Conservation (phyloP, 2,888 invertebrate genomes). For the Lasioglossum zephyrum region DNA sequence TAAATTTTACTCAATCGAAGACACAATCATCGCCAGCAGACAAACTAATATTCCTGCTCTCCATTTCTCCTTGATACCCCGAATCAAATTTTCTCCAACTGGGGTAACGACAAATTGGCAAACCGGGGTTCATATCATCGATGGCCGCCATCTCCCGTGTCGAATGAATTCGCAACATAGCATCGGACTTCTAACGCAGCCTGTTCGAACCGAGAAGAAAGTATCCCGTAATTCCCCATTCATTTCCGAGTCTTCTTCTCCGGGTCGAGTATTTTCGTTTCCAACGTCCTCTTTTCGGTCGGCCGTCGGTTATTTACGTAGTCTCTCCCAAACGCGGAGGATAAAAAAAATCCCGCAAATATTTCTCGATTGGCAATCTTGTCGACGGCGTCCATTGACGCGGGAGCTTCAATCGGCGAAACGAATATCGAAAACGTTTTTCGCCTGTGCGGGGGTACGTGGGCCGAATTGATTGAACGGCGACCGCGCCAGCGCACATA, state of each 20-base stretch:
- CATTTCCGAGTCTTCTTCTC: conserved; percentile 10
- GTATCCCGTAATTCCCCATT: not conserved
- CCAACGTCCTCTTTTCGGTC: not conserved
- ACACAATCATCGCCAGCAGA: no score
- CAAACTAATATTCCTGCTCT: no score
- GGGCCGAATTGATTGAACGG: conserved; percentile 42
- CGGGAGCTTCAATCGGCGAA: conserved; percentile 48
- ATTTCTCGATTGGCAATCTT: conserved; percentile 41
- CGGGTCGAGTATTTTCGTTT: conserved; percentile 12
- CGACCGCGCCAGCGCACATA: conserved; percentile 10
- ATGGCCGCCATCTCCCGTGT: not conserved
- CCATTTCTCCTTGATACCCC: not conserved
- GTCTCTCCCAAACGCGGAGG: not conserved
- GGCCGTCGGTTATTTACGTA: conserved; percentile 32
- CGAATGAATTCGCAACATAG: not conserved
- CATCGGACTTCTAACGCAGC: not conserved
- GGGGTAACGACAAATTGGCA: not conserved
- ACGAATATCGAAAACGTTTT: conserved; percentile 48
- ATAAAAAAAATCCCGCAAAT: conserved; percentile 33
- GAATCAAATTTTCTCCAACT: not conserved
- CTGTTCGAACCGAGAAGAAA: not conserved
- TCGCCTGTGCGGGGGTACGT: conserved; percentile 15
- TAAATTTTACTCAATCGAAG: no score
- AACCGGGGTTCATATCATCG: not conserved
- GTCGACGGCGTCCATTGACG: conserved; percentile 33